Evolutionary conservation across 2,113 vertebrate species (phyloP), one percentile per base, ranked within the genome.

Genomic region (Anser brachyrhynchus): DNA sequence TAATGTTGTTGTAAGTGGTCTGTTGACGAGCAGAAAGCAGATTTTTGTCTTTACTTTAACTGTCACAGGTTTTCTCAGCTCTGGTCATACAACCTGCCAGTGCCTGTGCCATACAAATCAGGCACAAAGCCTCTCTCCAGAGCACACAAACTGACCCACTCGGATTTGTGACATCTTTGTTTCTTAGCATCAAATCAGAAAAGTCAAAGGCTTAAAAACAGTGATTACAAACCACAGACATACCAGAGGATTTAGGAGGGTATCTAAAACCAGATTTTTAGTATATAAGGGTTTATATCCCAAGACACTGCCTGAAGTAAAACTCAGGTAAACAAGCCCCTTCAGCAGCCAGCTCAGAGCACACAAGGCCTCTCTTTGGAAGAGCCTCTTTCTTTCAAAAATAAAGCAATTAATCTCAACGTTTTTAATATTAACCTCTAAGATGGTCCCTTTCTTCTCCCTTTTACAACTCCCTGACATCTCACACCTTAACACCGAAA

Each of bases 141-240:
- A 85, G 39, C 71, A 73, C 67, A 20, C 33, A 17, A 57, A 59
- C n/a, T 35, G 13, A 37, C 22, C 59, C 35, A 6, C 72, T 49
- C 51, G n/a, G 20, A 77, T 86, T 70, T 80, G 69, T 2, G 3
- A 44, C 25, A 80, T 35, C 76, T 88, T 23, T 54, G 62, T 84
- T 82, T 52, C 72, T 76, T 55, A 70, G 87, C 83, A 91, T 58
- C 72, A 89, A 84, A 90, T 8, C 89, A 84, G 31, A 93, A 96
- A 93, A 92, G 51, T 51, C 70, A 39, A 84, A 79, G 73, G 59
- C 91, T 84, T 81, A 86, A 81, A 28, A 81, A 21, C 19, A 64
- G 20, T 80, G 69, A 81, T 87, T 87, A 87, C 33, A 52, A 77
- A 81, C 41, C 13, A 66, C 43, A 61, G 55, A 51, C 25, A 80